Base-by-base conservation (phyloP, 2,113 vertebrate species). In the Parus major region DNA sequence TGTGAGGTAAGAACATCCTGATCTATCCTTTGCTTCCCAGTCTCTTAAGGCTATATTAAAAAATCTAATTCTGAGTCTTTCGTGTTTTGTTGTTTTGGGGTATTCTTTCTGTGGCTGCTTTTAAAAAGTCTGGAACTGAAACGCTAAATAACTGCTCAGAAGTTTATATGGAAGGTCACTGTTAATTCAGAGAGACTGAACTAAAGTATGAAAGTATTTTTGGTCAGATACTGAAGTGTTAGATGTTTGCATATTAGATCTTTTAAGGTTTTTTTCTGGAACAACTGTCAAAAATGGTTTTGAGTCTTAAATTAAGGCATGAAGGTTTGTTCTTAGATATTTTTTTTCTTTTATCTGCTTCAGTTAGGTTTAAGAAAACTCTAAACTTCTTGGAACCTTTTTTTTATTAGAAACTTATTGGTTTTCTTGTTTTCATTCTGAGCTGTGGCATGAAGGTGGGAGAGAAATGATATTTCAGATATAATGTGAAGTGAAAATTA, bases 1-100 rank as follows among this genome's bases (percentile, higher is more conserved):
- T 99, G 98, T 85, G 99, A 99, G 99, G 99, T 99, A 66, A 98
- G 97, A 41, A 42, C 24, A 69, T 46, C 12, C 18, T 39, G 10
- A 6, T 63, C 24, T 35, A 7, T 70, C 29, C 25, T 82, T 87
- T 63, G 15, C 61, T 94, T 82, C 36, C 33, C 11, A 27, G 33
- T 81, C 39, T 55, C 15, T 55, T 81, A 31, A 61, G 18, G 7
- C 9, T 23, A 28, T 76, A 9, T 47, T 90, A 6, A 61, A 19
- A 90, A 90, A 10, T 14, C 19, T 56, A 5, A 13, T 76, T 78
- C 29, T 18, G 15, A 36, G 21, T 44, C 14, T 85, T 27, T 7
- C 9, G 10, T 39, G 7, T 24, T n/a, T 53, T 60, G 22, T 63
- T 44, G 15, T 19, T 78, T 36, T n/a, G 46, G 5, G 5, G 1